Conservation (phyloP, 2,888 invertebrate species). For the Hypselothyrea guttata region DNA sequence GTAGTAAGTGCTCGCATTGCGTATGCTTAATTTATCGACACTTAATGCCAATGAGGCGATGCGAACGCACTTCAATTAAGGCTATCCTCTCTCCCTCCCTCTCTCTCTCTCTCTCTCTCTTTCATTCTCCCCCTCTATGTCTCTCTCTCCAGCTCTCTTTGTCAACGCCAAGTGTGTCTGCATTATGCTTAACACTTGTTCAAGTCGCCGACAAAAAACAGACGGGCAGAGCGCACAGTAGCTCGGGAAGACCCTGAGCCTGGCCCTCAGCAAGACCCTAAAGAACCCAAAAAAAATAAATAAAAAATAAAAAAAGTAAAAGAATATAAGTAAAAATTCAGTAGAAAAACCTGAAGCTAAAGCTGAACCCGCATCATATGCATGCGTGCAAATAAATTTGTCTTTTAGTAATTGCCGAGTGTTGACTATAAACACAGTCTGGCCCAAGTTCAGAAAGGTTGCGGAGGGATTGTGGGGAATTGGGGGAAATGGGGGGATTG, state of each 20-base stretch:
- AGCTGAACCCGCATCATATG: constrained; percentile 56
- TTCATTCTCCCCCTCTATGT: too few species aligned
- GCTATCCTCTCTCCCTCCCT: background rate
- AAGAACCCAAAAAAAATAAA: background rate
- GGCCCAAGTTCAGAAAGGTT: constrained; percentile 19
- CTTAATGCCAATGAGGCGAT: constrained; percentile 78
- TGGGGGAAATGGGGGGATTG: background rate
- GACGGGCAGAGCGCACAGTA: too few species aligned
- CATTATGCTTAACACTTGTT: constrained; percentile 79
- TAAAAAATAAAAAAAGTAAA: constrained; percentile 1
- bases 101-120: background rate
- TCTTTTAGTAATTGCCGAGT: constrained; percentile 80
- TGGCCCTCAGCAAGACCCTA: constrained; percentile 43
- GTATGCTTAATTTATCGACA: constrained; percentile 78
- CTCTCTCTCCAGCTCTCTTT: background rate
- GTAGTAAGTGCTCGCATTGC: too few species aligned
- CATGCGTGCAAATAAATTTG: constrained; percentile 81
- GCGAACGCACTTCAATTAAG: constrained; percentile 73
- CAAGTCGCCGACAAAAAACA: constrained; percentile 63
- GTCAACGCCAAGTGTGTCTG: constrained; percentile 53
- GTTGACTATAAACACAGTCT: constrained; percentile 62
- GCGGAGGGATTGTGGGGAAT: background rate
- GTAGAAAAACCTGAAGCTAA: background rate
- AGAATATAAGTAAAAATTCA: background rate
- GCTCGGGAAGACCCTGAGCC: too few species aligned